A percentile compares a stretch with the other conserved stretches of the same genome.
These are phyloP conservation scores for Anticlea derivata DNA, from an alignment of 2,888 invertebrate genomes.

Conservation along the genomic window DNA sequence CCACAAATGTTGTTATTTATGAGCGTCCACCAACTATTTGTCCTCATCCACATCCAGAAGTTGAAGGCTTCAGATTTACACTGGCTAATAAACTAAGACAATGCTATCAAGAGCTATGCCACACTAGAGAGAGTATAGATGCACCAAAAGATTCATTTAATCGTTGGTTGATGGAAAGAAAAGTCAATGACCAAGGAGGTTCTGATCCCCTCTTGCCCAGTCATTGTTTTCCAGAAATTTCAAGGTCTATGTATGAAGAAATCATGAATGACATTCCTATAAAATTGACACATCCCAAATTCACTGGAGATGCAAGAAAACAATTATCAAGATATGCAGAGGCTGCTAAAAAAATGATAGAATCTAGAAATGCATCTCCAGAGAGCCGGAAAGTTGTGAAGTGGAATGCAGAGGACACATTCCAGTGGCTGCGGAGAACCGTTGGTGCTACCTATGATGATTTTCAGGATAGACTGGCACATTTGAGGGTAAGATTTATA, in stretches of 20 bases:
- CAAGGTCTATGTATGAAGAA: conserved; percentile 97
- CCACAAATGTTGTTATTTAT: conserved; percentile 94
- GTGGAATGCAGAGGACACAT: conserved; percentile 99
- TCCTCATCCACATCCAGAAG: conserved; percentile 97
- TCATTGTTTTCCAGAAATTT: conserved; percentile 95
- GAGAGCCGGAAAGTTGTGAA: conserved; percentile 98
- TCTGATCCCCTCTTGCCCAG: conserved; percentile 96
- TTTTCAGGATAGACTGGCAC: conserved; percentile 94
- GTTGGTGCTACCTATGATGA: conserved; percentile 97
- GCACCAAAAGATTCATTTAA: conserved; percentile 98
- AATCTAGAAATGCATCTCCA: conserved; percentile 94
- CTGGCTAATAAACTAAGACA: conserved; percentile 93
- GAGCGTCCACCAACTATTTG: conserved; percentile 93
- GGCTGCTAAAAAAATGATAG: conserved; percentile 98
- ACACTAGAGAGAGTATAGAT: conserved; percentile 95
- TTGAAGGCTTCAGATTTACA: conserved; percentile 93
- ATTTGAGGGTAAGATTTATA: conserved; percentile 87
- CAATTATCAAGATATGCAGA: conserved; percentile 97
- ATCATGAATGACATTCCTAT: conserved; percentile 99
- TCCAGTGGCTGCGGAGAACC: conserved; percentile 96
- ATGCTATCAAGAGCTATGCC: conserved; percentile 97
- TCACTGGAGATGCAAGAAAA: conserved; percentile 97
- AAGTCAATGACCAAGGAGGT: conserved; percentile 93
- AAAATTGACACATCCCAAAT: conserved; percentile 97
- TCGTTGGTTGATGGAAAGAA: conserved; percentile 97